Percentiles rank a stretch among this genome's conserved stretches.
These are phyloP conservation scores for Dryobota labecula DNA, from an alignment of 2,888 invertebrate species.

Conservation along the genomic window DNA sequence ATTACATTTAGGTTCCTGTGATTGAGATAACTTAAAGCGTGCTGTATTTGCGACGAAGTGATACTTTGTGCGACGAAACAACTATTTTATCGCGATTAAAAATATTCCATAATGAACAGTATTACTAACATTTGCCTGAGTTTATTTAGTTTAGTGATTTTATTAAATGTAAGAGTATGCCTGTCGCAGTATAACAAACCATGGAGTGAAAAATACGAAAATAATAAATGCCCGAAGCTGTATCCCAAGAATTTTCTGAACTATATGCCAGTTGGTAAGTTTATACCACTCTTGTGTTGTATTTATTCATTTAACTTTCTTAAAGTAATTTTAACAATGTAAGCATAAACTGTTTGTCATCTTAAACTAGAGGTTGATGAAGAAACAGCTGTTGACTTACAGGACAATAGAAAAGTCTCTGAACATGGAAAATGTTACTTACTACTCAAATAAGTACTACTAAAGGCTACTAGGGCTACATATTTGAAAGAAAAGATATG, in stretches of 20 bases:
- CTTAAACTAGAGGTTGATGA: neutral
- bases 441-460: neutral
- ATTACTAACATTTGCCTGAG: conserved; percentile 62
- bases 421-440: neutral
- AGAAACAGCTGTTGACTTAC: conserved; percentile 40
- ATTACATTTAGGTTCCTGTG: conserved; percentile 72
- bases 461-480: neutral
- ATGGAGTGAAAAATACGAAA: conserved; percentile 88
- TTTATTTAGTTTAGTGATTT: conserved; percentile 74
- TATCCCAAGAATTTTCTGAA: conserved; percentile 90
- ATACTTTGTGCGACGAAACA: conserved; percentile 43
- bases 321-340: neutral
- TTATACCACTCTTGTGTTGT: conserved; percentile 2
- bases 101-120: conserved; percentile 65
- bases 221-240: conserved; percentile 88
- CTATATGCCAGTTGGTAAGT: conserved; percentile 90
- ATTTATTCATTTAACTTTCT: neutral
- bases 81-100: conserved; percentile 38
- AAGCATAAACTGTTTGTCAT: neutral
- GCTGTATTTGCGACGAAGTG: conserved; percentile 39
- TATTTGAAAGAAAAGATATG: neutral
- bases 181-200: conserved; percentile 84
- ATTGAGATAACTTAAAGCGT: conserved; percentile 64
- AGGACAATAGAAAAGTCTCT: neutral
- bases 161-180: conserved; percentile 75